Evolutionary conservation across 2,797 vertebrate species (phyloP).

Genomic region (Lutjanus argentimaculatus): DNA sequence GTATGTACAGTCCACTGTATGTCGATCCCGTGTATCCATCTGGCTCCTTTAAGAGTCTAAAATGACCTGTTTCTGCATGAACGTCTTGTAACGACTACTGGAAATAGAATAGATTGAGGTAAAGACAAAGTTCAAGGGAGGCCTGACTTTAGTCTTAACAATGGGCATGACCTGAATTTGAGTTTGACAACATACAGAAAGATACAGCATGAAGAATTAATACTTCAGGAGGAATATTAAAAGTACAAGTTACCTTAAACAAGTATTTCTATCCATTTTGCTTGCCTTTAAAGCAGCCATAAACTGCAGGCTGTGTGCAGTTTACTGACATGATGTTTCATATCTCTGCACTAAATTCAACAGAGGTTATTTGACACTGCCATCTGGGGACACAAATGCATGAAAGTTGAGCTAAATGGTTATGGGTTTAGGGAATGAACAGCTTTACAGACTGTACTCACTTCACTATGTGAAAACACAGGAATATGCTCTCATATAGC

Average conservation of each 20-base stretch:
- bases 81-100: slow-evolving; percentile 11
- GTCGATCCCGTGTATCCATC: not conserved
- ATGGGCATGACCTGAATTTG: slow-evolving; percentile 1
- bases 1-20: not conserved
- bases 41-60: not conserved
- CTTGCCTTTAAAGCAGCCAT: not conserved
- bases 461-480: too few species aligned
- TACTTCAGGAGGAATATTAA: not conserved
- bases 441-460: too few species aligned
- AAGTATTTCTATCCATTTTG: not conserved
- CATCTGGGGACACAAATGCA: slow-evolving; percentile 1
- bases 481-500: too few species aligned
- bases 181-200: slow-evolving; percentile 3
- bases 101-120: slow-evolving; percentile 1
- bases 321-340: not conserved
- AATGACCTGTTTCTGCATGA: not conserved
- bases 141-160: not conserved
- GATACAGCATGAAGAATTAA: not conserved
- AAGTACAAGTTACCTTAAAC: not conserved
- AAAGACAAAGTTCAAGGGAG: too few species aligned
- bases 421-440: not conserved
- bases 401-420: not conserved
- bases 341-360: not conserved
- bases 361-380: not conserved
- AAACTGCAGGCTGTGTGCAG: not conserved